Percentiles rank a stretch among this genome's conserved stretches.
Evolutionary conservation across 2,888 invertebrate species (phyloP).

Genomic region (Campoletis raptor): DNA sequence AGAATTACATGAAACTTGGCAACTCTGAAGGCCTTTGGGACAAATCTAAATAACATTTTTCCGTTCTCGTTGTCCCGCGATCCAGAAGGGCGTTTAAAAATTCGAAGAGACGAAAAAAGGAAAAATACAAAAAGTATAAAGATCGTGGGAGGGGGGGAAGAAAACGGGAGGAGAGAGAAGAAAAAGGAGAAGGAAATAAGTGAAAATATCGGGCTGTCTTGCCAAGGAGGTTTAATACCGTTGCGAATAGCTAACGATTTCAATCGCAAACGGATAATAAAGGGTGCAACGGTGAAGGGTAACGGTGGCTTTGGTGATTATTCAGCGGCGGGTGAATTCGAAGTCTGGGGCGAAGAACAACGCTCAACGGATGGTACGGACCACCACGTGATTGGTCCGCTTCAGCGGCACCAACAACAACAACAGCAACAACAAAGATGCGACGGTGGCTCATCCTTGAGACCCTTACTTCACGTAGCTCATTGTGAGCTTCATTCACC

Average conservation of each 20-base stretch:
- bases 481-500: conserved; percentile 84
- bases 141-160: conserved; percentile 23
- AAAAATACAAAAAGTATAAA: conserved; percentile 9
- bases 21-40: conserved; percentile 68
- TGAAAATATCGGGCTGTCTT: conserved; percentile 72
- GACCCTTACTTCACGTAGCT: conserved; percentile 82
- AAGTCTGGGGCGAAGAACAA: conserved; percentile 84
- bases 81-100: conserved; percentile 47
- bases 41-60: conserved; percentile 70
- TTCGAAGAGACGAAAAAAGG: conserved; percentile 4
- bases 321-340: conserved; percentile 84
- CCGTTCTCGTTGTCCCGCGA: conserved; percentile 63
- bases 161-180: conserved; percentile 52
- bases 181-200: conserved; percentile 58
- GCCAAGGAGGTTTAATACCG: conserved; percentile 67
- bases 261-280: conserved; percentile 62
- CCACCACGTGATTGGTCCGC: conserved; percentile 72
- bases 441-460: conserved; percentile 82
- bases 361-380: conserved; percentile 78
- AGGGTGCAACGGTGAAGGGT: conserved; percentile 81
- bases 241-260: conserved; percentile 58
- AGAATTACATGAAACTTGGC: conserved; percentile 61
- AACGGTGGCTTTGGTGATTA: conserved; percentile 84
- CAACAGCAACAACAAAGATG: conserved; percentile 74
- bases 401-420: conserved; percentile 68